These are phyloP conservation scores for Eucriotettix oculatus DNA, from an alignment of 2,888 invertebrate genomes.

Conservation along the genomic window DNA sequence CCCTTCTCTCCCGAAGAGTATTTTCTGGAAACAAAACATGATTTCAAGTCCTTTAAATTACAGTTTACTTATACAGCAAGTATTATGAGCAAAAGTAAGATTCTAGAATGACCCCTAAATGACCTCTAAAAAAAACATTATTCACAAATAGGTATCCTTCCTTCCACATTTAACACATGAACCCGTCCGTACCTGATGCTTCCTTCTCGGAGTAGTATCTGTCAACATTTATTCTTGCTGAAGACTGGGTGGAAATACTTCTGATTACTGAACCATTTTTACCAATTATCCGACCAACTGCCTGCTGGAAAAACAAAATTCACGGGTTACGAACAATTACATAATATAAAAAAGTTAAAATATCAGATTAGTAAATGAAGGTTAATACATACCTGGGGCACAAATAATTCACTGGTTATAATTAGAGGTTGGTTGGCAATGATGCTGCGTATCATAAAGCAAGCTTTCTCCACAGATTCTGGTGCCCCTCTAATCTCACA, in stretches of 20 bases:
- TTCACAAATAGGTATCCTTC: neutral
- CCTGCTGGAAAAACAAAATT: conserved; percentile 24
- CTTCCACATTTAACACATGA: neutral
- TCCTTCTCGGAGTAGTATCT: neutral
- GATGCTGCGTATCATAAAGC: conserved; percentile 48
- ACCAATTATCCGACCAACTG: conserved; percentile 59
- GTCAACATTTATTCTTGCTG: conserved; percentile 52
- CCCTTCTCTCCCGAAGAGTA: conserved; percentile 15
- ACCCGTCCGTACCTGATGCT: too few species aligned
- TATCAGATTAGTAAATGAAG: neutral
- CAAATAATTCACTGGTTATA: conserved; percentile 44
- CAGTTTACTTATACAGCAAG: neutral
- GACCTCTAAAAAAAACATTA: neutral
- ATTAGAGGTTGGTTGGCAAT: conserved; percentile 49
- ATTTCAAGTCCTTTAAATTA: too few species aligned
- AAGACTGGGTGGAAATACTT: conserved; percentile 51
- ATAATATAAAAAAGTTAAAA: too few species aligned
- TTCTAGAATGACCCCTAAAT: neutral
- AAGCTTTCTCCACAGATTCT: conserved; percentile 52
- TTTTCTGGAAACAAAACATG: too few species aligned
- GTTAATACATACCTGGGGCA: conserved; percentile 31
- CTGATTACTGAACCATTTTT: conserved; percentile 53
- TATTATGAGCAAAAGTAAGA: neutral
- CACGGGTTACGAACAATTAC: too few species aligned
- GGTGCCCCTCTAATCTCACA: conserved; percentile 54